A percentile compares a stretch with the other conserved stretches of the same genome.
Evolutionary conservation across 2,797 vertebrate genomes (phyloP).

Genomic region (Corythornis leucogaster): DNA sequence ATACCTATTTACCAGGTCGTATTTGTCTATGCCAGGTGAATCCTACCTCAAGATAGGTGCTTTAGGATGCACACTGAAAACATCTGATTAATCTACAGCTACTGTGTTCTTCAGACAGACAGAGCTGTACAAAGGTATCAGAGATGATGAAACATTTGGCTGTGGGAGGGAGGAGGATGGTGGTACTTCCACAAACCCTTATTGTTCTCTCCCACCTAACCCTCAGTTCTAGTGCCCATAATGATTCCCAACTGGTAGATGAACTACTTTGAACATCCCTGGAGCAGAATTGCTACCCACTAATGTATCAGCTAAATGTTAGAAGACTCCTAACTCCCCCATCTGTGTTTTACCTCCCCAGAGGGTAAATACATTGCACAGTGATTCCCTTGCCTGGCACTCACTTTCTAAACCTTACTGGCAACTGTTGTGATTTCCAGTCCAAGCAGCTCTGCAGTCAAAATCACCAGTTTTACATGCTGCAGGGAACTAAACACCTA

Average conservation of each 20-base stretch:
- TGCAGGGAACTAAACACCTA: slow-evolving; percentile 69
- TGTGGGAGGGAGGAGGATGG: neutral
- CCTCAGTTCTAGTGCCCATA: slow-evolving; percentile 25
- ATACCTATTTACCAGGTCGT: neutral
- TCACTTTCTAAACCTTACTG: slow-evolving; percentile 79
- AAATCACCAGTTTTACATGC: slow-evolving; percentile 73
- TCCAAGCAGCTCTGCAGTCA: slow-evolving; percentile 73
- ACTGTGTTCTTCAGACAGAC: neutral
- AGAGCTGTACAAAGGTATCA: neutral
- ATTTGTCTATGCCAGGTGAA: neutral
- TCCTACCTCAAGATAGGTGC: neutral
- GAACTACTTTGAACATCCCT: slow-evolving; percentile 58
- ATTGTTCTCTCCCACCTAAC: slow-evolving; percentile 44
- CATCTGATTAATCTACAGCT: neutral
- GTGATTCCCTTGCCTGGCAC: slow-evolving; percentile 79
- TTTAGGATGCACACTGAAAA: neutral
- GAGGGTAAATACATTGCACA: slow-evolving; percentile 80
- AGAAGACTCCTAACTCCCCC: slow-evolving; percentile 79
- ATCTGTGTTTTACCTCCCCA: slow-evolving; percentile 82
- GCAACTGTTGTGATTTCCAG: slow-evolving; percentile 79
- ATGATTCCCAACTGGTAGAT: slow-evolving; percentile 48
- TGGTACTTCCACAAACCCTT: slow-evolving; percentile 1
- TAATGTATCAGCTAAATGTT: slow-evolving; percentile 78
- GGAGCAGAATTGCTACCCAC: slow-evolving; percentile 69
- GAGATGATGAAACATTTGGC: neutral